phyloP scores from a whole-genome alignment of 2,113 vertebrate species.

The Python bivittatus region DNA sequence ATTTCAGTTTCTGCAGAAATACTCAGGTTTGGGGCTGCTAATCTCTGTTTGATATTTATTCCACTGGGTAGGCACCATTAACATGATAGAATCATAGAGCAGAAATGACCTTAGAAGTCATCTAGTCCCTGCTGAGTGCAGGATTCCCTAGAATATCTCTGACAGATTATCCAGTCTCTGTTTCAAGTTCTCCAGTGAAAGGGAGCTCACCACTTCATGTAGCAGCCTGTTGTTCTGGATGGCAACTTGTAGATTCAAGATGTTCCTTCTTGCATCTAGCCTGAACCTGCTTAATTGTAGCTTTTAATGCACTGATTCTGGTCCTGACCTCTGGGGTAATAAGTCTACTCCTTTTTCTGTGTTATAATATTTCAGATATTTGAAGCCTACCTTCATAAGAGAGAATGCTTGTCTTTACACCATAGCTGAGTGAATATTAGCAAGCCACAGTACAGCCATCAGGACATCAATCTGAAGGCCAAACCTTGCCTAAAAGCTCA shows the following conservation, averaged over 20 bases:
- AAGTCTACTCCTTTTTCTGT: neutral
- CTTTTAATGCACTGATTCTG: neutral
- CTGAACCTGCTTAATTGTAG: neutral
- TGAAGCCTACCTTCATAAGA: neutral
- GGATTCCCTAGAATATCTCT: neutral
- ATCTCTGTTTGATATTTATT: neutral
- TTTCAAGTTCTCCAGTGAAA: neutral
- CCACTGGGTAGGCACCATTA: neutral
- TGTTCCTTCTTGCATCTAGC: neutral
- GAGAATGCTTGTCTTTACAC: neutral
- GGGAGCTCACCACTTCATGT: neutral
- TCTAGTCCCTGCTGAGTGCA: neutral
- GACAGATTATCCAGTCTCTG: neutral
- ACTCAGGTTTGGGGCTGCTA: neutral
- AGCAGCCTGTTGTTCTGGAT: neutral
- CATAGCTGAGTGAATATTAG: neutral
- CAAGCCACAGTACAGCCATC: neutral
- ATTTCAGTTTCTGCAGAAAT: neutral
- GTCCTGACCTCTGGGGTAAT: neutral
- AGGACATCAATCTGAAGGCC: neutral
- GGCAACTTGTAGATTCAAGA: neutral
- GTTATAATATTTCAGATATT: neutral
- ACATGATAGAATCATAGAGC: neutral
- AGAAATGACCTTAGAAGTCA: neutral
- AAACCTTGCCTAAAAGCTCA: neutral